phyloP scores from a whole-genome alignment of 2,888 invertebrate genomes.

The Tinea trinotella region DNA sequence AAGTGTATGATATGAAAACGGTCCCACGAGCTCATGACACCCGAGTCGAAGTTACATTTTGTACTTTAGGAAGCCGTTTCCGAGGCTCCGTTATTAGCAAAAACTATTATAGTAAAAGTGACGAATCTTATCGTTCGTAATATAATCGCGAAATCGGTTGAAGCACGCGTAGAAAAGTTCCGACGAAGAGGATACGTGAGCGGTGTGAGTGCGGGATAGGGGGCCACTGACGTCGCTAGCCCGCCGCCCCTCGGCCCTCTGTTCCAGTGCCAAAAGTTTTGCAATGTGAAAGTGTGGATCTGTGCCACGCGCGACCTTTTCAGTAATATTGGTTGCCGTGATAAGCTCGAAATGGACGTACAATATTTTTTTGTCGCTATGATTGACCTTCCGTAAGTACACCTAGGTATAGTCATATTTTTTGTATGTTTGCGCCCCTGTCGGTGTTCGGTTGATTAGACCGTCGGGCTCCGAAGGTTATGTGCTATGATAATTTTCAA shows the following conservation, averaged over 20 bases:
- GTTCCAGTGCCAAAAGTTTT: constrained; percentile 66
- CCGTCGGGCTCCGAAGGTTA: constrained; percentile 6
- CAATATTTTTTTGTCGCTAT: constrained; percentile 41
- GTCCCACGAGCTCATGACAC: constrained; percentile 68
- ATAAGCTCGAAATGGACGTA: constrained; percentile 34
- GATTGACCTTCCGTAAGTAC: constrained; percentile 48
- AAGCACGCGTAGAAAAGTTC: constrained; percentile 39
- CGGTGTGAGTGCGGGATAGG: constrained; percentile 53
- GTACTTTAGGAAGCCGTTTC: constrained; percentile 51
- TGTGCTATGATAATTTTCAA: not conserved
- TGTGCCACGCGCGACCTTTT: constrained; percentile 68
- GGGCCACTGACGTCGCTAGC: constrained; percentile 66
- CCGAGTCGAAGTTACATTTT: constrained; percentile 61
- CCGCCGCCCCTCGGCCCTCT: constrained; percentile 40
- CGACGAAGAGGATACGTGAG: constrained; percentile 47
- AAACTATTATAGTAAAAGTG: not conserved
- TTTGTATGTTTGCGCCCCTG: constrained; percentile 4
- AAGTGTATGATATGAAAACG: constrained; percentile 47
- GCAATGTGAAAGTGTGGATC: constrained; percentile 71
- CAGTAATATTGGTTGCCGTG: constrained; percentile 26
- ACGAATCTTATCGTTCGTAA: constrained; percentile 23
- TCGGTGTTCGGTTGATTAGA: constrained; percentile 4
- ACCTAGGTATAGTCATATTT: constrained; percentile 4
- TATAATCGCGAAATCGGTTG: constrained; percentile 37
- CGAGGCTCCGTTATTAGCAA: constrained; percentile 5